Conservation (phyloP, 2,113 vertebrate genomes). For the Spea bombifrons region DNA sequence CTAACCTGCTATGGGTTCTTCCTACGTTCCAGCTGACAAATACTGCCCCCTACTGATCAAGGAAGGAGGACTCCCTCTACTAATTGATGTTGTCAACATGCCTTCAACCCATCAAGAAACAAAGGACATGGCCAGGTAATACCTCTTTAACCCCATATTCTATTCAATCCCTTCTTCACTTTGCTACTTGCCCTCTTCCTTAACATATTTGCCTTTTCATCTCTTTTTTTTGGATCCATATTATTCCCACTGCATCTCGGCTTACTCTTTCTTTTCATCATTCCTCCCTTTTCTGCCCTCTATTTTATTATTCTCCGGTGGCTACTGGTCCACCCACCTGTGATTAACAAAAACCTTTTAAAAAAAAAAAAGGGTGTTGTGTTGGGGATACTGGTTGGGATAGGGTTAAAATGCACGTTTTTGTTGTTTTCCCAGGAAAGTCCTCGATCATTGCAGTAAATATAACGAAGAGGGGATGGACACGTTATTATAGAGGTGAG, state of each 20-base stretch:
- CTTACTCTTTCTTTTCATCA: no score
- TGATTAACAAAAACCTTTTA: no score
- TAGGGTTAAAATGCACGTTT: neutral
- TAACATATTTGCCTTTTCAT: no score
- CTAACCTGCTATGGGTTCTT: no score
- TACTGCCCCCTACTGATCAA: conserved; percentile 95
- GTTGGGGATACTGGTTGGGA: no score
- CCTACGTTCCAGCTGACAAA: conserved; percentile 77
- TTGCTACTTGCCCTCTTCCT: neutral
- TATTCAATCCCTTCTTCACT: neutral
- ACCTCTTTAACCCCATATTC: neutral
- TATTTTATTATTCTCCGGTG: no score
- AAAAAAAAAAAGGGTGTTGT: no score
- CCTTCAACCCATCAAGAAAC: conserved; percentile 83
- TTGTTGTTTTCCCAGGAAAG: conserved; percentile 74
- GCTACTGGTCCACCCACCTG: no score
- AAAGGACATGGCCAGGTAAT: conserved; percentile 93
- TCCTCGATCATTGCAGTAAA: conserved; percentile 90
- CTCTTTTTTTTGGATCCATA: no score
- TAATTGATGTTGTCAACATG: conserved; percentile 83
- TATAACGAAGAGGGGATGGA: conserved; percentile 97
- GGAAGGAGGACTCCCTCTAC: conserved; percentile 85
- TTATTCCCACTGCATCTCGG: no score
- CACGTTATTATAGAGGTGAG: conserved; percentile 82
- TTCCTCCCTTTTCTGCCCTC: no score